These are phyloP conservation scores for Dromaius novaehollandiae DNA, from an alignment of 2,113 vertebrate genomes.

Conservation along the genomic window DNA sequence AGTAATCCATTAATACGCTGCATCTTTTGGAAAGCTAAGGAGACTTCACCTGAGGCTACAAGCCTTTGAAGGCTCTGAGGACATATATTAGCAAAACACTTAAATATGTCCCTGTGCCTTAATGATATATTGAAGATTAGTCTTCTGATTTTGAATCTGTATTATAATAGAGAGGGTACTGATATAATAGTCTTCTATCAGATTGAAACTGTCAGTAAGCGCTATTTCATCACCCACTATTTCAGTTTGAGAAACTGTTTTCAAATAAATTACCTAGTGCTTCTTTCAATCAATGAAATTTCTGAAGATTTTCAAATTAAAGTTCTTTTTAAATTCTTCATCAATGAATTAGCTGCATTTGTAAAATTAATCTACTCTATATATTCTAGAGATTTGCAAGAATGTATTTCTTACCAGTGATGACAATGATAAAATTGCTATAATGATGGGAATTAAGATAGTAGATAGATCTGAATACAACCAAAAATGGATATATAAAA, in stretches of 20 bases:
- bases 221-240: neutral
- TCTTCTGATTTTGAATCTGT: neutral
- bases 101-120: neutral
- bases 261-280: neutral
- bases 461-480: slow-evolving; percentile 71
- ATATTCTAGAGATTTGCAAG: slow-evolving; percentile 66
- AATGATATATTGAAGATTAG: neutral
- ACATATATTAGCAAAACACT: neutral
- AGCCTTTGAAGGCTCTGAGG: neutral
- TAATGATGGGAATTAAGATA: slow-evolving; percentile 74
- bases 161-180: neutral
- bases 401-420: slow-evolving; percentile 61
- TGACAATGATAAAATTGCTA: slow-evolving; percentile 66
- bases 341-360: slow-evolving; percentile 59
- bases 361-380: slow-evolving; percentile 62
- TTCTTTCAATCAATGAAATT: neutral
- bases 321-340: slow-evolving; percentile 41
- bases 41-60: neutral
- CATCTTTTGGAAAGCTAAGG: neutral
- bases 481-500: slow-evolving; percentile 69
- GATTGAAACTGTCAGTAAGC: neutral
- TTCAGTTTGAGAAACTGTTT: slow-evolving; percentile 3
- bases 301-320: neutral
- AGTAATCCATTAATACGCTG: neutral
- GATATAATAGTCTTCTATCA: neutral